Conservation (phyloP, 2,888 invertebrate species). For the Troides aeacus region DNA sequence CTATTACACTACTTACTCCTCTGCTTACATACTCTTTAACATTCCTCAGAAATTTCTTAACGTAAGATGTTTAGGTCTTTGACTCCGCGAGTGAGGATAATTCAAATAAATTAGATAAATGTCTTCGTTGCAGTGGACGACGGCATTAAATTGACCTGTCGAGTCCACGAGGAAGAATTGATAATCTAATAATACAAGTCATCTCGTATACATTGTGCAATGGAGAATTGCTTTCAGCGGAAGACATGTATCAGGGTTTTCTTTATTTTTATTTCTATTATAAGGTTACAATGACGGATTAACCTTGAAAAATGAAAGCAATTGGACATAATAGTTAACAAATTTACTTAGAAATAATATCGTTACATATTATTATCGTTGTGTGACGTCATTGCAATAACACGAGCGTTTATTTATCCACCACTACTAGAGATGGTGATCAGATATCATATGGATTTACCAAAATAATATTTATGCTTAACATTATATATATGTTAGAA, state of each 20-base stretch:
- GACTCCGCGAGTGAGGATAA: constrained; percentile 38
- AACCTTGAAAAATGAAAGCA: too few species aligned
- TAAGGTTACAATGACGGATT: too few species aligned
- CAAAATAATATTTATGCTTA: too few species aligned
- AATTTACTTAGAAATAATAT: too few species aligned
- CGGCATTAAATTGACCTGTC: constrained; percentile 34
- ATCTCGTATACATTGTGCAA: constrained; percentile 25
- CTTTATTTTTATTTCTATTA: neutral
- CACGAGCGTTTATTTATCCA: too few species aligned
- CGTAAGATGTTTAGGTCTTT: constrained; percentile 29
- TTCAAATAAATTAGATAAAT: constrained; percentile 66
- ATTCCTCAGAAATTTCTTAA: constrained; percentile 15
- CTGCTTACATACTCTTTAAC: too few species aligned
- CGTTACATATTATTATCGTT: too few species aligned
- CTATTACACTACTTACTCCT: neutral
- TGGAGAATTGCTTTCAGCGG: constrained; percentile 27
- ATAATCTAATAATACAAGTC: constrained; percentile 17
- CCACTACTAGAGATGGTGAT: too few species aligned
- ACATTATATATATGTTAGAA: too few species aligned
- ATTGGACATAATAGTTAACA: too few species aligned
- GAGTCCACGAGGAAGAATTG: constrained; percentile 27
- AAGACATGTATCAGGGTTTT: neutral
- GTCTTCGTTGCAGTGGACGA: constrained; percentile 32
- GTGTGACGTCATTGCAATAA: too few species aligned
- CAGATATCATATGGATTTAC: too few species aligned